Percentiles rank a stretch among this genome's conserved stretches.
These are phyloP conservation scores for Sturnus vulgaris DNA, from an alignment of 2,113 vertebrate genomes.

Conservation along the genomic window DNA sequence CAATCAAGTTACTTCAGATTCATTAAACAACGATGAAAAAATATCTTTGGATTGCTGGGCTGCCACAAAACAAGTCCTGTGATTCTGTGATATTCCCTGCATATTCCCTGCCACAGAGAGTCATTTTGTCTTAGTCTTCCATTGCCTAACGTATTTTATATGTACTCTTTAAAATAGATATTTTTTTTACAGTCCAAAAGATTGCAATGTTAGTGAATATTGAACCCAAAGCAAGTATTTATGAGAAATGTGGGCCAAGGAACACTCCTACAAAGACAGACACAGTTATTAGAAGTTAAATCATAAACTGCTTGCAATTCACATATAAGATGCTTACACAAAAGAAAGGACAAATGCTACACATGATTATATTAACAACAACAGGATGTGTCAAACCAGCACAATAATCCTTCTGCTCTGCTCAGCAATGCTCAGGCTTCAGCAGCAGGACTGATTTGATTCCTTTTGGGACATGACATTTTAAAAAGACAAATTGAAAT, in stretches of 20 bases:
- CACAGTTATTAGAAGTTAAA: background rate
- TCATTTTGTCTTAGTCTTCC: background rate
- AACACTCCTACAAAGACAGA: background rate
- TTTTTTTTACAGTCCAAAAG: background rate
- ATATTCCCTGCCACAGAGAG: background rate
- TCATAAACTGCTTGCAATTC: background rate
- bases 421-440: background rate
- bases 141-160: background rate
- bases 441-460: background rate
- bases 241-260: background rate
- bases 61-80: background rate
- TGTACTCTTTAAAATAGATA: fast-evolving
- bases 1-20: background rate
- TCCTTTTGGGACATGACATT: background rate
- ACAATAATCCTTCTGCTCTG: background rate
- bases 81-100: background rate
- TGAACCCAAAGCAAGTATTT: background rate
- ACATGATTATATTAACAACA: background rate
- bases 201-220: background rate
- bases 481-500: constrained; percentile 18
- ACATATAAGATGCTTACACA: background rate
- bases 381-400: background rate
- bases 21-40: background rate
- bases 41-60: background rate
- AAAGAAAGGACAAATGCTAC: background rate